These are phyloP conservation scores for Busseola fusca DNA, from an alignment of 2,888 invertebrate genomes.

Conservation along the genomic window DNA sequence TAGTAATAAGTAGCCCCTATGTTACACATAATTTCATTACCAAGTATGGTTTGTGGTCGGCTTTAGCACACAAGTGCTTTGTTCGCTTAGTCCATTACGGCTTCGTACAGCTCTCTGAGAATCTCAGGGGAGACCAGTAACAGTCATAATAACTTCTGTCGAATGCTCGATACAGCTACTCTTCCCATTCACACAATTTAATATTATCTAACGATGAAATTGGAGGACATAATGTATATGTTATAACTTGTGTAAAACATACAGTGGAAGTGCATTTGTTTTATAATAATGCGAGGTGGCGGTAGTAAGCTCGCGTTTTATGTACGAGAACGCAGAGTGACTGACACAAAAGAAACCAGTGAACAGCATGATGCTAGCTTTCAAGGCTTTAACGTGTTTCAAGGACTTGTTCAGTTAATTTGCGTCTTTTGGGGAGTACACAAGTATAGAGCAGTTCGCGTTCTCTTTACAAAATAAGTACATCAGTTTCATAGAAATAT, in stretches of 20 bases:
- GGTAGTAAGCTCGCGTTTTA: slow-evolving; percentile 10
- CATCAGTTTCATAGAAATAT: slow-evolving; percentile 17
- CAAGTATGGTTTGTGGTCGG: slow-evolving; percentile 57
- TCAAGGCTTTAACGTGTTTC: slow-evolving; percentile 29
- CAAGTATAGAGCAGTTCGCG: slow-evolving; percentile 31
- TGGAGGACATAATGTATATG: slow-evolving; percentile 42
- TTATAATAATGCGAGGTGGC: slow-evolving; percentile 7
- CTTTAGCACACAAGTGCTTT: slow-evolving; percentile 59
- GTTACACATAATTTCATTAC: slow-evolving; percentile 68
- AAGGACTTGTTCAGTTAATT: slow-evolving; percentile 39
- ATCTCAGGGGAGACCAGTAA: slow-evolving; percentile 69
- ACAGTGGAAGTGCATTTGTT: slow-evolving; percentile 25
- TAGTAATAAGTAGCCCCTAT: slow-evolving; percentile 61
- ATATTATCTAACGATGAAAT: slow-evolving; percentile 52
- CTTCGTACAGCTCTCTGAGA: slow-evolving; percentile 66
- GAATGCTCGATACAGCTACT: slow-evolving; percentile 60
- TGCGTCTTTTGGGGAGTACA: slow-evolving; percentile 17
- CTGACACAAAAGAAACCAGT: slow-evolving; percentile 40
- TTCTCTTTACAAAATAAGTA: slow-evolving; percentile 28
- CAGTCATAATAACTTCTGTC: slow-evolving; percentile 73
- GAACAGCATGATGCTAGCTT: slow-evolving; percentile 22
- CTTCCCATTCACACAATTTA: slow-evolving; percentile 61
- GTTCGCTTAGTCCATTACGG: slow-evolving; percentile 67
- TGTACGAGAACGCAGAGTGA: slow-evolving; percentile 24
- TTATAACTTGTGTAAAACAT: slow-evolving; percentile 30